phyloP scores from a whole-genome alignment of 2,888 invertebrate genomes.

The Ischnus inquisitorius region DNA sequence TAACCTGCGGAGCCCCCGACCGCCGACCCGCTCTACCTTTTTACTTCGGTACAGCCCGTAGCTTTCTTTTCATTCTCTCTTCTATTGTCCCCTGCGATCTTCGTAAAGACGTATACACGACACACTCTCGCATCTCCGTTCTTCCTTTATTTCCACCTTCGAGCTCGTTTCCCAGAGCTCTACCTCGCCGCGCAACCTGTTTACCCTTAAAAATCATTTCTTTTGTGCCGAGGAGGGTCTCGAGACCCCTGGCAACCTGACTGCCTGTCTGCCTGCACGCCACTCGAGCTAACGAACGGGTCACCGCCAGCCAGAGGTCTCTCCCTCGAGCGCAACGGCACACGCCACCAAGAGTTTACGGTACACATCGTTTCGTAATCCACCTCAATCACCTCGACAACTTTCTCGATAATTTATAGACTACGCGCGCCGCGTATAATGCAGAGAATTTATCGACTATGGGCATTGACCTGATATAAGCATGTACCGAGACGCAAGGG shows the following conservation, averaged over 20 bases:
- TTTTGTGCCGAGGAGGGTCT: slow-evolving; percentile 16
- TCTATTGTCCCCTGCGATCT: background rate
- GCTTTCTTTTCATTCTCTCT: background rate
- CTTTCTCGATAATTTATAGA: slow-evolving; percentile 11
- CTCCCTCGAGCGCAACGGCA: background rate
- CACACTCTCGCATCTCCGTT: background rate
- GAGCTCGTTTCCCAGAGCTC: slow-evolving; percentile 5
- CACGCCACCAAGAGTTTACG: slow-evolving; percentile 19
- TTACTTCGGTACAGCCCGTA: background rate
- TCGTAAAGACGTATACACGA: background rate
- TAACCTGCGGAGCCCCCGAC: background rate
- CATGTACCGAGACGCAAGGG: background rate
- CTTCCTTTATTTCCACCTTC: slow-evolving; percentile 7
- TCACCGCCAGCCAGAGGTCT: background rate
- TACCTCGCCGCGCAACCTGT: slow-evolving; percentile 21
- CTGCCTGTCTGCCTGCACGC: slow-evolving; percentile 8
- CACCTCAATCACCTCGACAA: slow-evolving; percentile 12
- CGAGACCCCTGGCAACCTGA: background rate
- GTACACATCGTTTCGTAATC: slow-evolving; percentile 18
- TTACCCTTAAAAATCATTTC: slow-evolving; percentile 43
- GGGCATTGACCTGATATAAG: slow-evolving; percentile 9
- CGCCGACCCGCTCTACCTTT: background rate
- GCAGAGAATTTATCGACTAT: slow-evolving; percentile 5
- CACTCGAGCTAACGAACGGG: background rate
- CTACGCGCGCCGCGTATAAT: background rate